Conservation (phyloP, 37 sponge, comb jelly and placozoan species). For the Haliclona indistincta region DNA sequence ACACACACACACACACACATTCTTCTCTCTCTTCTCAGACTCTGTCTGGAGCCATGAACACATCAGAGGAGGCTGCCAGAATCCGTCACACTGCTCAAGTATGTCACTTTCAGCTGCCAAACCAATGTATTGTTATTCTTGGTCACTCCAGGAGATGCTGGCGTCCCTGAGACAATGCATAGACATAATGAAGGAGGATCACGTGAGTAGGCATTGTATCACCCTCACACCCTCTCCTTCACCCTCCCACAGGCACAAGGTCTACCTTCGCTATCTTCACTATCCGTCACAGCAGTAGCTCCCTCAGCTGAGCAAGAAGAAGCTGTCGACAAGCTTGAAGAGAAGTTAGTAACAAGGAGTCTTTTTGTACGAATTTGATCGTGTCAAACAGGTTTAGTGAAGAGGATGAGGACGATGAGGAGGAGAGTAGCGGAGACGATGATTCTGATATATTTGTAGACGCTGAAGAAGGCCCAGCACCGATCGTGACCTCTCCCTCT, state of each 20-base stretch:
- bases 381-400: background rate
- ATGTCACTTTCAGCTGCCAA: background rate
- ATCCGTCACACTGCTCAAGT: conserved; percentile 23
- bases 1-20: too few species aligned
- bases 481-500: background rate
- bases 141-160: conserved; percentile 44
- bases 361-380: background rate
- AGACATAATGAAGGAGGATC: conserved; percentile 52
- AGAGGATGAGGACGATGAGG: conserved; percentile 10
- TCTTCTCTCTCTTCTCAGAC: conserved; percentile 6
- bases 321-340: too few species aligned
- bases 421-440: conserved; percentile 16
- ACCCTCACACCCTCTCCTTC: too few species aligned
- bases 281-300: background rate
- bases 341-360: too few species aligned
- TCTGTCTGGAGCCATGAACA: conserved; percentile 9
- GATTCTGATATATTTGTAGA: conserved; percentile 55
- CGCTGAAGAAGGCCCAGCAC: conserved; percentile 31
- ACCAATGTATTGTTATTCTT: background rate
- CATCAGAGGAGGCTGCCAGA: conserved; percentile 39
- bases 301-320: background rate
- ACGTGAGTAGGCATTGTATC: background rate
- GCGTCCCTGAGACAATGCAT: conserved; percentile 70
- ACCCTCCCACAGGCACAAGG: too few species aligned
- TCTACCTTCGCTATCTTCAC: too few species aligned